Evolutionary conservation across 2,113 vertebrate genomes (phyloP).

Genomic region (Eurypyga helias): DNA sequence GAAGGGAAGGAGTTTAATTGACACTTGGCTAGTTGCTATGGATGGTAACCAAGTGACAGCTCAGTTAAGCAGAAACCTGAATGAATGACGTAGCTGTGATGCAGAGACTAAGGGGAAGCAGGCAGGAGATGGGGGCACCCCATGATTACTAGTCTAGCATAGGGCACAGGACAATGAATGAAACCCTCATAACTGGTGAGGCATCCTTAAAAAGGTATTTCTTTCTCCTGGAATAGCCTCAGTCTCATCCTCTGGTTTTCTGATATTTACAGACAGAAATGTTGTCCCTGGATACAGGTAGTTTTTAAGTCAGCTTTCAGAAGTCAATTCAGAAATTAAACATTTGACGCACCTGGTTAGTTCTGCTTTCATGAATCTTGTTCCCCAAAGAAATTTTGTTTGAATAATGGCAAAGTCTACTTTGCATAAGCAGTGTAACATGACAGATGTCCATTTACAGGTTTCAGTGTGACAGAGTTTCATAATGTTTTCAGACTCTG

Average conservation of each 20-base stretch:
- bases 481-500: not conserved
- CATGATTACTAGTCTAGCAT: not conserved
- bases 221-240: not conserved
- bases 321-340: not conserved
- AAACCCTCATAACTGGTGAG: accelerated
- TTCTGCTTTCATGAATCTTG: not conserved
- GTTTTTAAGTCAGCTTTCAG: not conserved
- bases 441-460: not conserved
- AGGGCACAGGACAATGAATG: not conserved
- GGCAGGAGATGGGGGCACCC: not conserved
- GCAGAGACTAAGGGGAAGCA: not conserved
- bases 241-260: not conserved
- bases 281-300: not conserved
- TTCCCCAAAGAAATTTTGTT: not conserved
- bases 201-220: not conserved
- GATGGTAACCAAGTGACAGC: not conserved
- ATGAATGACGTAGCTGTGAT: not conserved
- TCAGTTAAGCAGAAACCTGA: not conserved
- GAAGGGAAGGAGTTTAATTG: not conserved
- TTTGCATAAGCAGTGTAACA: not conserved
- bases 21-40: not conserved
- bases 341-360: not conserved
- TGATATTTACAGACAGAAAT: not conserved
- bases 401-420: not conserved
- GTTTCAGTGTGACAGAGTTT: not conserved